These are phyloP conservation scores for Murina feae DNA, from an alignment of 2,113 vertebrate genomes.

Conservation along the genomic window DNA sequence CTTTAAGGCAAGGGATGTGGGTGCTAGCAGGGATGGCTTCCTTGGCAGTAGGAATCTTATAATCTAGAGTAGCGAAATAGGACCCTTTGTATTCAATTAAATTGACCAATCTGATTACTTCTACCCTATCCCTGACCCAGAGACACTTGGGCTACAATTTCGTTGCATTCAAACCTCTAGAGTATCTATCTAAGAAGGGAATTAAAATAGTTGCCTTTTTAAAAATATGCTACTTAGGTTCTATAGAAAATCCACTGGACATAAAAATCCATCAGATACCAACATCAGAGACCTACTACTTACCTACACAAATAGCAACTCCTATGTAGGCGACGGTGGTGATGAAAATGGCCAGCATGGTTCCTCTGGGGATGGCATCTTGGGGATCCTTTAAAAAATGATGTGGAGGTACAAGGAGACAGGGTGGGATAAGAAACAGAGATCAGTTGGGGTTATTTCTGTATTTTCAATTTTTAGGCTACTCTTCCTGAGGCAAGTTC, in stretches of 20 bases:
- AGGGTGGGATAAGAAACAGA: not conserved
- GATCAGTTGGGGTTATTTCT: not conserved
- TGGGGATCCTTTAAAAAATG: conserved; percentile 88
- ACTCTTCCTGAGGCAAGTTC: not conserved
- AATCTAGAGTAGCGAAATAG: not conserved
- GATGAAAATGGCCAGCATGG: conserved; percentile 94
- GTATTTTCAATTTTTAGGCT: not conserved
- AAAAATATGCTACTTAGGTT: not conserved
- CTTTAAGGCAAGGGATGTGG: not conserved
- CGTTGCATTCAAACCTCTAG: not conserved
- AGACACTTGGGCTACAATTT: not conserved
- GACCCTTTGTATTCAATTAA: not conserved
- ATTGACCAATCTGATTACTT: not conserved
- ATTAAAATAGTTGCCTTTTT: not conserved
- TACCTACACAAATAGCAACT: conserved; percentile 91
- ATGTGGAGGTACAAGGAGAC: not conserved
- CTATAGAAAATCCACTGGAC: not conserved
- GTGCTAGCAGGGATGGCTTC: not conserved
- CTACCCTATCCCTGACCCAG: not conserved
- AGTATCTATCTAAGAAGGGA: not conserved
- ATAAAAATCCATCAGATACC: not conserved
- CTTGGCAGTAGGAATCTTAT: not conserved
- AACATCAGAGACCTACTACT: conserved; percentile 65
- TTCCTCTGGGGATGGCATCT: conserved; percentile 93
- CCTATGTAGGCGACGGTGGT: conserved; percentile 90